phyloP scores from a whole-genome alignment of 2,888 invertebrate species.

The Pollenia angustigena region DNA sequence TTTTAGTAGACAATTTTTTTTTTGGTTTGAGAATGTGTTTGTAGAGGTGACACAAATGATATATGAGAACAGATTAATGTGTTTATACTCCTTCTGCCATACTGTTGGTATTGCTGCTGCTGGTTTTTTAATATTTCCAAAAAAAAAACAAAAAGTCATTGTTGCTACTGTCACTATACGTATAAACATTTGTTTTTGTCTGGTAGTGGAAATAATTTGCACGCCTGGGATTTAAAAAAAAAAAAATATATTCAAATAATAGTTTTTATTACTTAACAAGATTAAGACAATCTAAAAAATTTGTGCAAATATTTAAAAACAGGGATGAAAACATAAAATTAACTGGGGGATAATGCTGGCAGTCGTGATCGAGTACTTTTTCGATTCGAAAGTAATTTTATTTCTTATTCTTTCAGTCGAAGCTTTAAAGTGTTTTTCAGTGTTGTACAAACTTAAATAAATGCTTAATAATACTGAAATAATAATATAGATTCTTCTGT shows the following conservation, averaged over 20 bases:
- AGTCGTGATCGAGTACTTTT: no score
- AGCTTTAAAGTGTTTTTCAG: no score
- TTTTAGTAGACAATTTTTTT: not conserved
- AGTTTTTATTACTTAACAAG: not conserved
- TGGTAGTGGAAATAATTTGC: conserved; percentile 15
- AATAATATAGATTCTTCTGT: no score
- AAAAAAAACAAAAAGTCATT: conserved; percentile 54
- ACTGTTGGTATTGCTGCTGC: conserved; percentile 32
- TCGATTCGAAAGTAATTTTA: no score
- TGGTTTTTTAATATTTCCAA: conserved; percentile 57
- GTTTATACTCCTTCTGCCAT: conserved; percentile 68
- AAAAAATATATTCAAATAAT: not conserved
- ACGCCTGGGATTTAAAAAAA: not conserved
- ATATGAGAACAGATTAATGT: conserved; percentile 73
- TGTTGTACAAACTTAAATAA: no score
- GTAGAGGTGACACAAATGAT: conserved; percentile 70
- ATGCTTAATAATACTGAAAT: no score
- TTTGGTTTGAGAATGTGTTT: conserved; percentile 20
- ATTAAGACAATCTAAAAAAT: no score
- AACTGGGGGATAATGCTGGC: no score
- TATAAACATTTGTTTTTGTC: conserved; percentile 59
- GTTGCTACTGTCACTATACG: conserved; percentile 69
- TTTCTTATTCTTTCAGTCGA: no score
- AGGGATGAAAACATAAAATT: no score
- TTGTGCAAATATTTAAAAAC: no score